Evolutionary conservation across 2,113 vertebrate genomes (phyloP).

Genomic region (Nasalis larvatus): DNA sequence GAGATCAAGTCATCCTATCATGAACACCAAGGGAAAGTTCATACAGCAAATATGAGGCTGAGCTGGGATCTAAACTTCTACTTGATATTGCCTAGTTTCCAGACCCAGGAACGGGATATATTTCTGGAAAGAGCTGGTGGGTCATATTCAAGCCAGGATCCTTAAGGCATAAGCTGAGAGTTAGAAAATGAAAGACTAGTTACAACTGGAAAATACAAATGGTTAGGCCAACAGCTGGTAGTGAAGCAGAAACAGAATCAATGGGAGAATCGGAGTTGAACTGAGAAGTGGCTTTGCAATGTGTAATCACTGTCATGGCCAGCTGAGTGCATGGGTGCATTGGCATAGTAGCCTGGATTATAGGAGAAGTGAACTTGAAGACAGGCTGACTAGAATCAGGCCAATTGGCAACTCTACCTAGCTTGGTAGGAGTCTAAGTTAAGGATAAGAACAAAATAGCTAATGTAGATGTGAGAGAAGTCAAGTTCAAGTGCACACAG

Average conservation of each 20-base stretch:
- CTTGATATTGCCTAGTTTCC: background rate
- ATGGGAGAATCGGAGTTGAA: slow-evolving; percentile 9
- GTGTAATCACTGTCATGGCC: background rate
- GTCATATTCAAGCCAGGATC: background rate
- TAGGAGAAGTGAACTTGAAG: background rate
- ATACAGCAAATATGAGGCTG: background rate
- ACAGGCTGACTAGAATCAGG: background rate
- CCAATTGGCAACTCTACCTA: background rate
- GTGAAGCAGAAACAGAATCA: slow-evolving; percentile 3
- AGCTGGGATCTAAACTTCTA: background rate
- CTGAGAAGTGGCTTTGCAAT: slow-evolving; percentile 3
- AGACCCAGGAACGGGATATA: background rate
- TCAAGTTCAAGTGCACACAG: background rate
- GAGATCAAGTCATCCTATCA: background rate
- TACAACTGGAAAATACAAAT: slow-evolving; percentile 26
- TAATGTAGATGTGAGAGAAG: background rate
- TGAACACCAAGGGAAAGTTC: background rate
- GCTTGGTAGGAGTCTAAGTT: background rate
- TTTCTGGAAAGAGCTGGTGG: background rate
- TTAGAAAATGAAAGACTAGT: slow-evolving; percentile 18
- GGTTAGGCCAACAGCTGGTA: background rate
- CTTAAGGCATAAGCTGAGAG: slow-evolving; percentile 27
- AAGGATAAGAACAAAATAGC: background rate
- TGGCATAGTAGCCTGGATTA: background rate
- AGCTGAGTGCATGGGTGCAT: background rate